phyloP scores from a whole-genome alignment of 2,797 vertebrate genomes.

The Takifugu rubripes region DNA sequence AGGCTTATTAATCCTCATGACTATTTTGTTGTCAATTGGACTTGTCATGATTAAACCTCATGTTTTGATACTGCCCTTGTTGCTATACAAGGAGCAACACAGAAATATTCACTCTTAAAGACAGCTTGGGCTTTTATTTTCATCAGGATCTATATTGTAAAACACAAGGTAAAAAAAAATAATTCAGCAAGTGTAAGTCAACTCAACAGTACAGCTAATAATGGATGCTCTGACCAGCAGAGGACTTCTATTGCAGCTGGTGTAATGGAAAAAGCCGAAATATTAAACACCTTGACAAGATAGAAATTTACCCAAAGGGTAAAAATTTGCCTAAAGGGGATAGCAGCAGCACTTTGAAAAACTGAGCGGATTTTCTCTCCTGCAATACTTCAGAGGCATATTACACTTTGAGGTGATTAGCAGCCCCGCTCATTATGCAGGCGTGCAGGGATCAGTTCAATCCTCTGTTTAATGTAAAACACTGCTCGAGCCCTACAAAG shows the following conservation, averaged over 20 bases:
- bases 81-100: too few relatives aligned
- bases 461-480: conserved; percentile 48
- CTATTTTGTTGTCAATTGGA: too few relatives aligned
- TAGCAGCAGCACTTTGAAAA: conserved; percentile 74
- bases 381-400: conserved; percentile 58
- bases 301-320: conserved; percentile 7
- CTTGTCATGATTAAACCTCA: too few relatives aligned
- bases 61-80: too few relatives aligned
- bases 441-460: conserved; percentile 71
- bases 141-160: too few relatives aligned
- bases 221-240: background rate
- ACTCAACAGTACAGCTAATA: background rate
- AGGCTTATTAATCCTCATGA: too few relatives aligned
- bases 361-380: conserved; percentile 64
- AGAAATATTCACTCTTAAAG: too few relatives aligned
- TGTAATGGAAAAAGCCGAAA: conserved; percentile 4
- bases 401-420: conserved; percentile 71
- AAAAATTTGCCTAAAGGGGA: conserved; percentile 38
- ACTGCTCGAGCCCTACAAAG: conserved; percentile 36
- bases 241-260: background rate
- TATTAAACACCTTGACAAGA: conserved; percentile 14
- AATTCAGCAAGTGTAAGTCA: too few relatives aligned
- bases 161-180: too few relatives aligned
- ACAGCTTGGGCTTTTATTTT: too few relatives aligned
- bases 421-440: conserved; percentile 68